A percentile compares a stretch with the other conserved stretches of the same genome.
Conservation (phyloP, 2,797 vertebrate species). For the Eulemur albifrons region DNA sequence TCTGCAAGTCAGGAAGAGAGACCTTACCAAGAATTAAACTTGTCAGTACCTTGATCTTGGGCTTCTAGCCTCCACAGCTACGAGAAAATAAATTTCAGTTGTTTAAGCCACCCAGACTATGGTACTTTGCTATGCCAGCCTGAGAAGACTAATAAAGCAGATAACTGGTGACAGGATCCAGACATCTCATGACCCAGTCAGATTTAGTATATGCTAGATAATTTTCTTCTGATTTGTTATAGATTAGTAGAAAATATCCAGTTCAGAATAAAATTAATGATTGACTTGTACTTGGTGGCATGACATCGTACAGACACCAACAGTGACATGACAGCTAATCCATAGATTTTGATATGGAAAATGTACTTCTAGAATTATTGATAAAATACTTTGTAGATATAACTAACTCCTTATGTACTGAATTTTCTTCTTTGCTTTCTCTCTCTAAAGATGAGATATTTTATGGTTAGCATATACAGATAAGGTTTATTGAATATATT, state of each 20-base stretch:
- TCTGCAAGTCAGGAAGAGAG: neutral
- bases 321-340: neutral
- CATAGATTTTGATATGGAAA: neutral
- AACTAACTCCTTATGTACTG: neutral
- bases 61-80: neutral
- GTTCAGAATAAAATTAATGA: neutral
- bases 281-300: neutral
- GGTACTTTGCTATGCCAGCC: neutral
- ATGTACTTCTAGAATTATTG: neutral
- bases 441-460: neutral
- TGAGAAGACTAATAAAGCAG: neutral
- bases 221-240: neutral
- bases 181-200: neutral
- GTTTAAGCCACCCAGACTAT: neutral
- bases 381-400: neutral
- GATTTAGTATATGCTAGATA: neutral
- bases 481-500: neutral
- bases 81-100: neutral
- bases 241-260: neutral
- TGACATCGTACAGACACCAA: neutral
- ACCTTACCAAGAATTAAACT: neutral
- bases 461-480: neutral
- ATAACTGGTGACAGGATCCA: neutral
- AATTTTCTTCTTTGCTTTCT: neutral
- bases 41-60: neutral